These are phyloP conservation scores for Clarias pachynema DNA, from an alignment of 2,797 vertebrate genomes.

Conservation along the genomic window DNA sequence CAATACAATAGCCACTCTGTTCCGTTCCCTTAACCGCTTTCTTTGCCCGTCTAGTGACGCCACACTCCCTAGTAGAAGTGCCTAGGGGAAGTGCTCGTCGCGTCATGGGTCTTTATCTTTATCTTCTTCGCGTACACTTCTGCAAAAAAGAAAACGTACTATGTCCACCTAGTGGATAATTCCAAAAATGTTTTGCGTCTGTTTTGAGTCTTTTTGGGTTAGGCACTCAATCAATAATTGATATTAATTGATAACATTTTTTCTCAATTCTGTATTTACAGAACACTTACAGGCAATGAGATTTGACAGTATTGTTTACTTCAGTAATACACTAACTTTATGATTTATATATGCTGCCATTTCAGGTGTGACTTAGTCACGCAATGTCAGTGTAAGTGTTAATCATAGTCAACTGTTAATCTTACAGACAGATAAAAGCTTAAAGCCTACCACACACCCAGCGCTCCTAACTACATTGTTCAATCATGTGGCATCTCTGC, in stretches of 20 bases:
- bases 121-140: constrained; percentile 17
- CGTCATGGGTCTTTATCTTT: neutral
- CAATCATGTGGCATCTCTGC: no score
- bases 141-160: neutral
- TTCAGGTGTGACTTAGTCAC: no score
- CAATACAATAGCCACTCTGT: neutral
- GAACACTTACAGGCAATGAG: neutral
- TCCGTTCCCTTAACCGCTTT: constrained; percentile 14
- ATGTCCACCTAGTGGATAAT: constrained; percentile 10
- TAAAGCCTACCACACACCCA: no score
- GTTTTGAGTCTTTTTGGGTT: neutral
- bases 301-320: neutral
- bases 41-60: neutral
- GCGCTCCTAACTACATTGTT: no score
- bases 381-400: neutral
- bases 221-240: neutral
- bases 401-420: neutral
- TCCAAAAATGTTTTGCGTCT: neutral
- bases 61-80: neutral
- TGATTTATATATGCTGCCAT: neutral
- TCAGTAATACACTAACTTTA: neutral
- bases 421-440: neutral
- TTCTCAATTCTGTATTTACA: neutral
- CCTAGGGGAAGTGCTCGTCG: constrained; percentile 20
- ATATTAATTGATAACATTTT: neutral